Conservation (phyloP, 2,888 invertebrate genomes). For the Ophion ellenae region DNA sequence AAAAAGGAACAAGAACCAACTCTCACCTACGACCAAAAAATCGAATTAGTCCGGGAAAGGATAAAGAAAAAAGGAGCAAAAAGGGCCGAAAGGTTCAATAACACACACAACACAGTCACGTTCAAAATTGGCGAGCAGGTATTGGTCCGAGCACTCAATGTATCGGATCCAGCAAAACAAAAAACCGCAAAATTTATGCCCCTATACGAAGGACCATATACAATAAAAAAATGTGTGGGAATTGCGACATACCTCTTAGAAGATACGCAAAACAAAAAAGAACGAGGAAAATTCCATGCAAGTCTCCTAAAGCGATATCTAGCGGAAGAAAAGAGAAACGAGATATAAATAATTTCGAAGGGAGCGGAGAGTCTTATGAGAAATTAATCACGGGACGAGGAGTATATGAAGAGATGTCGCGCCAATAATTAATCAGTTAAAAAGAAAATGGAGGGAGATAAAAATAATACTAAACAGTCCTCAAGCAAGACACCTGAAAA, state of each 20-base stretch:
- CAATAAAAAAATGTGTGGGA: slow-evolving; percentile 15
- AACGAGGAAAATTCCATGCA: slow-evolving; percentile 33
- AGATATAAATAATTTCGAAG: not conserved
- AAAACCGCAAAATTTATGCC: slow-evolving; percentile 4
- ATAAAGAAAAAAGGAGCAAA: not conserved
- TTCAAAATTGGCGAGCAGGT: slow-evolving; percentile 3
- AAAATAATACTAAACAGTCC: no score
- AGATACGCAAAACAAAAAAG: not conserved
- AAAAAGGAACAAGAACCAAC: not conserved
- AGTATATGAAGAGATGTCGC: no score
- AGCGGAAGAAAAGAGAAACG: not conserved
- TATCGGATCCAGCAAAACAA: not conserved
- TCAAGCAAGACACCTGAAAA: no score
- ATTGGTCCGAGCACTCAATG: not conserved
- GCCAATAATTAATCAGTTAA: no score
- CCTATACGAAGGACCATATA: not conserved
- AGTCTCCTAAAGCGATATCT: not conserved
- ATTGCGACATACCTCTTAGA: slow-evolving; percentile 6
- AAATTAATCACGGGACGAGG: not conserved
- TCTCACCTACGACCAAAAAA: not conserved
- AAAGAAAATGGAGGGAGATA: no score
- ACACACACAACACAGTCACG: not conserved
- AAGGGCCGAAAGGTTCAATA: slow-evolving; percentile 12
- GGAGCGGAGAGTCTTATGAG: not conserved
- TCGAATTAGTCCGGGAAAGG: not conserved